These are phyloP conservation scores for Sipunculus nudus DNA, from an alignment of 2,888 invertebrate species.

Conservation along the genomic window DNA sequence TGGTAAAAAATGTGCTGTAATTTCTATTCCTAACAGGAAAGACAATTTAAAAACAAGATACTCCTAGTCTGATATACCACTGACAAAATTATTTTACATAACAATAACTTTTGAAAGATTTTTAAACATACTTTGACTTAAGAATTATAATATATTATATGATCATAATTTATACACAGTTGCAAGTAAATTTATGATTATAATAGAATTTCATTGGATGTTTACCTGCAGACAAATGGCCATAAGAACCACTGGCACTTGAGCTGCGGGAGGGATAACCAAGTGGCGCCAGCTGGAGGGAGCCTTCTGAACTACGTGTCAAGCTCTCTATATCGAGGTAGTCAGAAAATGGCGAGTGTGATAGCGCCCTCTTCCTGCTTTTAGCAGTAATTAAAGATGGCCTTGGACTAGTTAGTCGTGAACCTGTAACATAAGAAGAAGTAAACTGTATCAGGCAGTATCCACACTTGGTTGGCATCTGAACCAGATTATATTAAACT, in stretches of 20 bases:
- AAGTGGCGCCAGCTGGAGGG: slow-evolving; percentile 71
- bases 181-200: no score
- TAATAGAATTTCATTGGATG: neutral
- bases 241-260: slow-evolving; percentile 92
- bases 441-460: neutral
- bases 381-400: slow-evolving; percentile 62
- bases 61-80: no score
- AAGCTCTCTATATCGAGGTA: slow-evolving; percentile 95
- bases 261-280: slow-evolving; percentile 64
- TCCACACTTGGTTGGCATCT: slow-evolving; percentile 17
- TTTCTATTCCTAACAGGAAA: no score
- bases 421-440: slow-evolving; percentile 67
- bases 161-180: no score
- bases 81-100: no score
- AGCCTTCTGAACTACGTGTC: slow-evolving; percentile 92
- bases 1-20: no score
- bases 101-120: no score
- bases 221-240: slow-evolving; percentile 90
- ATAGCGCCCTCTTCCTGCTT: slow-evolving; percentile 89
- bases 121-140: no score
- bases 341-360: slow-evolving; percentile 91
- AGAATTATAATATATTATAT: no score
- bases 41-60: no score
- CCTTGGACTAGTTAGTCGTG: slow-evolving; percentile 77
- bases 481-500: no score